A percentile compares a stretch with the other conserved stretches of the same genome.
phyloP scores from a whole-genome alignment of 2,113 vertebrate genomes.

The Porphyrio hochstetteri region DNA sequence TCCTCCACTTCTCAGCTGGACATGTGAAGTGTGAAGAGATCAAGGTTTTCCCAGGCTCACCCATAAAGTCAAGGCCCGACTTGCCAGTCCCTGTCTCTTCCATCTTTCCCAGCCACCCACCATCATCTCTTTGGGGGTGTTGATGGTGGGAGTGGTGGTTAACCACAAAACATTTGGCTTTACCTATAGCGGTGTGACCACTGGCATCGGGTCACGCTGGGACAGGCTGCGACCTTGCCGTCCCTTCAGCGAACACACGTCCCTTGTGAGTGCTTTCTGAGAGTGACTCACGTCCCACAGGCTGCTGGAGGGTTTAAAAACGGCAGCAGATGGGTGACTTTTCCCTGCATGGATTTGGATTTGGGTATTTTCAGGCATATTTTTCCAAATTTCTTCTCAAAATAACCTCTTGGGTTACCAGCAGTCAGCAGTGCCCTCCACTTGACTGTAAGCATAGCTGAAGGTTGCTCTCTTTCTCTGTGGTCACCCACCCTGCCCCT shows the following conservation, averaged over 20 bases:
- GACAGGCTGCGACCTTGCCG: constrained; percentile 63
- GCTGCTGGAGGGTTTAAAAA: constrained; percentile 68
- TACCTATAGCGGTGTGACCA: neutral
- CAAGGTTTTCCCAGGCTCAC: neutral
- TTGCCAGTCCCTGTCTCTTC: neutral
- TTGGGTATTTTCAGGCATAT: constrained; percentile 69
- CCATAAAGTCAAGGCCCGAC: neutral
- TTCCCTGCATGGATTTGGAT: constrained; percentile 29
- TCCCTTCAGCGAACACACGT: neutral
- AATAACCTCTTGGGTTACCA: constrained; percentile 75
- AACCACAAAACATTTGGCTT: neutral
- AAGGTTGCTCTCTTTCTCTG: constrained; percentile 64
- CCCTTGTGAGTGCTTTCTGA: constrained; percentile 46
- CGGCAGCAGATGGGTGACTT: constrained; percentile 58
- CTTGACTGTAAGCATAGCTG: constrained; percentile 26
- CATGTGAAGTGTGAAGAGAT: neutral
- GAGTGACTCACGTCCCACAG: constrained; percentile 75
- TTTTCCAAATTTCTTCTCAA: constrained; percentile 75
- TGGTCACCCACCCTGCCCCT: constrained; percentile 67
- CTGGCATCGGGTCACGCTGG: neutral
- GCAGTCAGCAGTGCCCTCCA: constrained; percentile 73
- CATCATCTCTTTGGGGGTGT: accelerated
- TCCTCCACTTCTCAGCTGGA: neutral
- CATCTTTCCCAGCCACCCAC: neutral
- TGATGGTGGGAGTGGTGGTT: neutral